Conservation (phyloP, 2,113 vertebrate species). For the Lampris incognitus region DNA sequence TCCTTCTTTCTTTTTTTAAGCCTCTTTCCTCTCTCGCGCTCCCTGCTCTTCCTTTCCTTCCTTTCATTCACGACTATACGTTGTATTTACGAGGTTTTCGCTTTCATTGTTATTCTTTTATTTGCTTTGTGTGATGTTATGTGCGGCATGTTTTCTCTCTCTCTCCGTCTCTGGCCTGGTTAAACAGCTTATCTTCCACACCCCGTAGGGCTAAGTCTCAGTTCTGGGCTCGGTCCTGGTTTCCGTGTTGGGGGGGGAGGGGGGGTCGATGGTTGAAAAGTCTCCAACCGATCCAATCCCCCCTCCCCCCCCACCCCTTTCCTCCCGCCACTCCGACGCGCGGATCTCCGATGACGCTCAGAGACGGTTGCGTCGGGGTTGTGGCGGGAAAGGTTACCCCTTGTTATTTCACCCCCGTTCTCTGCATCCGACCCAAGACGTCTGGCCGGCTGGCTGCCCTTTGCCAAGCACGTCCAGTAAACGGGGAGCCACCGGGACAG, state of each 20-base stretch:
- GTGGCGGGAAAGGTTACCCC: constrained; percentile 3
- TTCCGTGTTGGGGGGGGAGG: not conserved
- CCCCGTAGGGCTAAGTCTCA: not conserved
- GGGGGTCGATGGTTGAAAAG: not conserved
- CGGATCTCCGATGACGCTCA: constrained; percentile 24
- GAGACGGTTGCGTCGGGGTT: no score
- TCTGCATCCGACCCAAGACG: constrained; percentile 46
- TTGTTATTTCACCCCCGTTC: constrained; percentile 34
- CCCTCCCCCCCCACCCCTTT: not conserved
- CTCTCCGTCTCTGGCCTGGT: no score
- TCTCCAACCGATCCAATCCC: not conserved
- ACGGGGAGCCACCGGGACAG: constrained; percentile 25
- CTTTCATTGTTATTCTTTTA: no score
- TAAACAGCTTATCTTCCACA: constrained; percentile 27
- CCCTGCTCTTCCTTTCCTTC: no score
- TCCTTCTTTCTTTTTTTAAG: not conserved
- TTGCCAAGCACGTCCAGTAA: constrained; percentile 58
- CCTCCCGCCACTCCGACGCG: constrained; percentile 13
- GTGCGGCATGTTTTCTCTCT: no score
- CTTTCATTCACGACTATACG: no score
- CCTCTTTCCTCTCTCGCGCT: not conserved
- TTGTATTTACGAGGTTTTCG: no score
- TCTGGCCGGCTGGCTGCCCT: constrained; percentile 52
- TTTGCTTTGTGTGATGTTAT: no score
- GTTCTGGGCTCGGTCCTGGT: not conserved